Percentiles rank a stretch among this genome's conserved stretches.
These are phyloP conservation scores for Musca vetustissima DNA, from an alignment of 1,140 invertebrate genomes.

Conservation along the genomic window DNA sequence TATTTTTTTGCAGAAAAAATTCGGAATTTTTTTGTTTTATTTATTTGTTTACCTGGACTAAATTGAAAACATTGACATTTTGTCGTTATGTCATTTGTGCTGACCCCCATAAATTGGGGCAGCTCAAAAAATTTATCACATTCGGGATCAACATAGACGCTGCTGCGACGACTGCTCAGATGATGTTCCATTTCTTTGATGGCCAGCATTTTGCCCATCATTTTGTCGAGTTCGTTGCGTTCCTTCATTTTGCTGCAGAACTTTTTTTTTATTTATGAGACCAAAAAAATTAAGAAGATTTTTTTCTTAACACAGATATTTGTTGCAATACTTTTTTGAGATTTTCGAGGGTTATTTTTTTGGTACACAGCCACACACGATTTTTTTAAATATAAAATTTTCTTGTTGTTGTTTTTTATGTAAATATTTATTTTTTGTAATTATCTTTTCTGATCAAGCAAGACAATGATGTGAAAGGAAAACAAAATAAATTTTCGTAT, in stretches of 20 bases:
- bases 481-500: no score
- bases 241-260: neutral
- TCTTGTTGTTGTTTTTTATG: no score
- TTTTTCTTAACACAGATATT: slow-evolving; percentile 6
- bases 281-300: neutral
- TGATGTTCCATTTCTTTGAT: slow-evolving; percentile 52
- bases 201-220: slow-evolving; percentile 55
- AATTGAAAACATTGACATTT: slow-evolving; percentile 53
- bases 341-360: no score
- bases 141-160: slow-evolving; percentile 55
- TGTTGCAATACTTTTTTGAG: no score
- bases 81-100: slow-evolving; percentile 53
- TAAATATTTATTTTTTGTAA: no score
- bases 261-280: slow-evolving; percentile 9
- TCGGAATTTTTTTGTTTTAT: no score
- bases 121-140: slow-evolving; percentile 55
- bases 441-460: no score
- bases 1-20: no score
- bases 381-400: no score
- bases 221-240: slow-evolving; percentile 20
- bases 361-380: neutral
- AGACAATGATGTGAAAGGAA: no score
- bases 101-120: slow-evolving; percentile 51
- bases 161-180: slow-evolving; percentile 47
- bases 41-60: slow-evolving; percentile 47